Evolutionary conservation across 2,113 vertebrate genomes (phyloP).

Genomic region (Candoia aspera): DNA sequence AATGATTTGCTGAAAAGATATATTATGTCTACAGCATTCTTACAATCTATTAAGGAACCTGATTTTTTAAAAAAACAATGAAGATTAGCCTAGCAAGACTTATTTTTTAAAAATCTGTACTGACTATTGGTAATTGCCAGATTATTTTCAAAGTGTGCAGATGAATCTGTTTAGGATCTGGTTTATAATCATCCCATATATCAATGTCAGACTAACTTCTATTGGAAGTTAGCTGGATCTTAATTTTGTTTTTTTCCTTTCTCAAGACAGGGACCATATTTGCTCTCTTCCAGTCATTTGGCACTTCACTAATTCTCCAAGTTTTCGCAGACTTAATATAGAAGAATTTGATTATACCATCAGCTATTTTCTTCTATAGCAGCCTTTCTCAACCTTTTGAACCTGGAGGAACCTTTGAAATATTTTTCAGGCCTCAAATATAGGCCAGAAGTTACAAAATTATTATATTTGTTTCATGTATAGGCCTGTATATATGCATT

Average conservation of each 20-base stretch:
- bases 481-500: too few species aligned
- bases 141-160: background rate
- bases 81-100: background rate
- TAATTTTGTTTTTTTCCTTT: background rate
- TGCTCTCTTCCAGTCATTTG: too few species aligned
- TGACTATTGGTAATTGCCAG: background rate
- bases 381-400: too few species aligned
- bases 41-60: background rate
- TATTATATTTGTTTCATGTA: too few species aligned
- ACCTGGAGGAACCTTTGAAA: too few species aligned
- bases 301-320: too few species aligned
- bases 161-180: background rate
- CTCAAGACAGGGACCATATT: background rate
- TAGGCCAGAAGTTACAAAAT: too few species aligned
- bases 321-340: too few species aligned
- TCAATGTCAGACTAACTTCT: background rate
- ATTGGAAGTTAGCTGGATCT: too few species aligned
- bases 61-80: background rate
- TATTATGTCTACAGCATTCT: background rate
- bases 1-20: background rate
- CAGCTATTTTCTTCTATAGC: too few species aligned
- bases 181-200: background rate
- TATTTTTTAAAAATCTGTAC: background rate
- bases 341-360: too few species aligned
- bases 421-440: too few species aligned